A percentile compares a stretch with the other conserved stretches of the same genome.
These are phyloP conservation scores for Lumbricus terrestris DNA, from an alignment of 2,888 invertebrate species.

Conservation along the genomic window DNA sequence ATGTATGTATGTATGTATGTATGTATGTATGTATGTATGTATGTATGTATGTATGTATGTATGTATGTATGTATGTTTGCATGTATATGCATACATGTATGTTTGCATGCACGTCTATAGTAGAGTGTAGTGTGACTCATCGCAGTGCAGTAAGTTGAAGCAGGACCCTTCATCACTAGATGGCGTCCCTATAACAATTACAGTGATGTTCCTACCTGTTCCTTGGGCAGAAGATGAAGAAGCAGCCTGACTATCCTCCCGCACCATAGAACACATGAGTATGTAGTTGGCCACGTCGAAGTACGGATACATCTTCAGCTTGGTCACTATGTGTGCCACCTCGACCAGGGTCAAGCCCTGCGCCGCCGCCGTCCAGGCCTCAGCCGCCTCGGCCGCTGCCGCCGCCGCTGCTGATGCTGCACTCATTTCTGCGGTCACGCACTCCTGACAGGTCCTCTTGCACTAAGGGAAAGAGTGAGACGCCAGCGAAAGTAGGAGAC, in stretches of 20 bases:
- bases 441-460: neutral
- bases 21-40: too few species aligned
- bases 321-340: conserved; percentile 96
- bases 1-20: too few species aligned
- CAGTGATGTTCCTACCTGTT: neutral
- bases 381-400: neutral
- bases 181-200: neutral
- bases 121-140: neutral
- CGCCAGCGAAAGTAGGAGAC: neutral
- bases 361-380: neutral
- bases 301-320: conserved; percentile 98
- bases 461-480: neutral
- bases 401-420: neutral
- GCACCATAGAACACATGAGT: conserved; percentile 87
- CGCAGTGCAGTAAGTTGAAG: neutral
- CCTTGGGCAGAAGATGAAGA: neutral
- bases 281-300: conserved; percentile 97
- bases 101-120: neutral
- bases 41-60: too few species aligned
- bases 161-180: neutral
- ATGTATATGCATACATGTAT: too few species aligned
- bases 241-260: conserved; percentile 70
- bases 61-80: too few species aligned
- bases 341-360: conserved; percentile 61
- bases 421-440: neutral